A percentile compares a stretch with the other conserved stretches of the same genome.
Evolutionary conservation across 2,797 vertebrate species (phyloP).

Genomic region (Girardinus metallicus): DNA sequence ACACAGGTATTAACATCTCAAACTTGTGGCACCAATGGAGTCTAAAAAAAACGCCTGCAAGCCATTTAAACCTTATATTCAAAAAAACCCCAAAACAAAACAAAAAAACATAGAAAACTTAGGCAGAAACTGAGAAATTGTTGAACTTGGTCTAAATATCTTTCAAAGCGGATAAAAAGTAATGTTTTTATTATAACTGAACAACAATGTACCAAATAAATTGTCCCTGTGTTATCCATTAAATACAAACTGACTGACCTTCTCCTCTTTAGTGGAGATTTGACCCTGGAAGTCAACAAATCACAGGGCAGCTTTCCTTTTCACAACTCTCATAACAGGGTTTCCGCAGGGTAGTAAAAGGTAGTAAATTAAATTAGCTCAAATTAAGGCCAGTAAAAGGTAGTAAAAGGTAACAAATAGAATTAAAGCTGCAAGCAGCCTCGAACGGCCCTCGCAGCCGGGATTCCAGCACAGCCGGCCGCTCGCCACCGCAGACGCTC

Average conservation of each 20-base stretch:
- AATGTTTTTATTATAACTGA: background rate
- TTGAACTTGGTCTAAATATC: background rate
- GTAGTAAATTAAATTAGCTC: too few relatives aligned
- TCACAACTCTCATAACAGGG: too few relatives aligned
- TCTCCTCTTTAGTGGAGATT: background rate
- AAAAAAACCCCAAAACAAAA: too few relatives aligned
- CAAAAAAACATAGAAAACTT: background rate
- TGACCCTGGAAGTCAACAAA: background rate
- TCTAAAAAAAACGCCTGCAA: background rate
- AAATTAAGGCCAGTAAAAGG: too few relatives aligned
- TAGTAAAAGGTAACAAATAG: too few relatives aligned
- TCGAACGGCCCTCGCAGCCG: too few relatives aligned
- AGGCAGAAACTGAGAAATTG: background rate
- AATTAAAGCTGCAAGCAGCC: too few relatives aligned
- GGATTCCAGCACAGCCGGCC: too few relatives aligned
- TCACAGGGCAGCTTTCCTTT: background rate
- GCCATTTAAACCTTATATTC: background rate
- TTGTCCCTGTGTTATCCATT: background rate
- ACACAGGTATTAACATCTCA: conserved; percentile 45
- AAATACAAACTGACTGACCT: background rate
- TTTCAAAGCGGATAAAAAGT: background rate
- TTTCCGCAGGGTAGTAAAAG: too few relatives aligned
- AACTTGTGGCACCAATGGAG: background rate
- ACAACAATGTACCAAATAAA: background rate
- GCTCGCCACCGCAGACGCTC: too few relatives aligned